Base-by-base conservation (phyloP, 2,888 invertebrate species). In the Sisyra nigra region DNA sequence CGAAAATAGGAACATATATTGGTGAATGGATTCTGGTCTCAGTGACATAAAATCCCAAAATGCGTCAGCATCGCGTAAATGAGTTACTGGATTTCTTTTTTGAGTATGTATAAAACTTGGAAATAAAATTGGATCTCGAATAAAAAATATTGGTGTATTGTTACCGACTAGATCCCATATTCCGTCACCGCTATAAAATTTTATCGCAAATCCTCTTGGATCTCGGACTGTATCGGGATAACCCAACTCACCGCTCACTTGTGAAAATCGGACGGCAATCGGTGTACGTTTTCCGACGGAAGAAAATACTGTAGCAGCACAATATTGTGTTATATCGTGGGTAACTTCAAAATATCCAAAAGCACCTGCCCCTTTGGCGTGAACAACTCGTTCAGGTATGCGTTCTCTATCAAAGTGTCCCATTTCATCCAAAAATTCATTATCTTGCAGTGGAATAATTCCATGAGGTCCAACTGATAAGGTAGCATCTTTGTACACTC, bases 31-130 rank as follows among this genome's bases (percentile, higher is more conserved):
- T 62, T 94, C 94, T 0, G 91, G 89, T 35, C 93, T 72, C 40
- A 94, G 66, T 0, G 85, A 77, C 51, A 92, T 72, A 58, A 96
- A 94, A 61, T 94, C 94, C 94, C 94, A 94, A 59, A 91, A 88
- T 88, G 91, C 91, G 56, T 94, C 85, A 2, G 85, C 66, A 65
- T 94, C 93, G 66, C 89, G 92, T 34, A 93, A 66, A 57, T 88
- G 85, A 0, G 88, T 88, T 35, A 74, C 81, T 1, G 97, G 97
- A 60, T 97, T 96, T 50, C 96, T 74, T 61, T 96, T 97, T 60
- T 94, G 94, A 0, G 94, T 91, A 61, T 96, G 96, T 53, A 97
- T 91, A 56, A 97, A 93, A 56, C 85, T 88, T 8, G 94, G 88
- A 65, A 97, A 97, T 41, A 87, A 66, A 14, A 83, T 68, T 1